phyloP scores from a whole-genome alignment of 2,888 invertebrate genomes.

The Cephalotes varians region DNA sequence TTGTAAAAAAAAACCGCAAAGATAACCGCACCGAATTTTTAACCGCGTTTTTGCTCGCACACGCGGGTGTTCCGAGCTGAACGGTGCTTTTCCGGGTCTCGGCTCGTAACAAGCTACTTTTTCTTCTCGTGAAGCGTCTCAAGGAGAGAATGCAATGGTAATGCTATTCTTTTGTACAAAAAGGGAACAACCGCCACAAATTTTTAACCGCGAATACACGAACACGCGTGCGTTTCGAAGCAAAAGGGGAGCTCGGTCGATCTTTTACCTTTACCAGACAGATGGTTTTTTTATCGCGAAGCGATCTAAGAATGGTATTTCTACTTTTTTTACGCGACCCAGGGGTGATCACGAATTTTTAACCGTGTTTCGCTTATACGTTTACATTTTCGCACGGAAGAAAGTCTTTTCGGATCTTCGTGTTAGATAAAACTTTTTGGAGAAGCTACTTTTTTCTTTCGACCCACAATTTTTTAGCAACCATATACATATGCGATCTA shows the following conservation, averaged over 20 bases:
- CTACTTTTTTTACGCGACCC: constrained; percentile 5
- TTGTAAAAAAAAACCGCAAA: constrained; percentile 2
- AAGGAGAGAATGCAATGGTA: constrained; percentile 7
- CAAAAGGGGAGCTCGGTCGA: neutral
- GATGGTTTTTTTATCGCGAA: constrained; percentile 20
- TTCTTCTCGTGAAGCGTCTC: neutral
- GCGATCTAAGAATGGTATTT: neutral
- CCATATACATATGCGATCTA: neutral
- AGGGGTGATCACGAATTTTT: neutral
- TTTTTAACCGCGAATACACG: constrained; percentile 7
- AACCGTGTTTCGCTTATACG: neutral
- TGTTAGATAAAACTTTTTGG: neutral
- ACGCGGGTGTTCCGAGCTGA: neutral
- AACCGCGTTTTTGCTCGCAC: constrained; percentile 12
- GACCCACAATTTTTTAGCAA: neutral
- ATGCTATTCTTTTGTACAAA: constrained; percentile 19
- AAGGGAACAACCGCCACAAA: constrained; percentile 6
- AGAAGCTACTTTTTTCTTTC: neutral
- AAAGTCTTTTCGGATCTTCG: neutral
- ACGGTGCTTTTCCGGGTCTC: neutral
- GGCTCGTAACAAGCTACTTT: constrained; percentile 20
- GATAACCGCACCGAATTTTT: constrained; percentile 12
- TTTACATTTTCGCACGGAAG: neutral
- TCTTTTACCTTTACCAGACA: neutral
- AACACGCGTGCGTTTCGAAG: constrained; percentile 2